Base-by-base conservation (phyloP, 2,888 invertebrate genomes). In the Steinernema hermaphroditum region DNA sequence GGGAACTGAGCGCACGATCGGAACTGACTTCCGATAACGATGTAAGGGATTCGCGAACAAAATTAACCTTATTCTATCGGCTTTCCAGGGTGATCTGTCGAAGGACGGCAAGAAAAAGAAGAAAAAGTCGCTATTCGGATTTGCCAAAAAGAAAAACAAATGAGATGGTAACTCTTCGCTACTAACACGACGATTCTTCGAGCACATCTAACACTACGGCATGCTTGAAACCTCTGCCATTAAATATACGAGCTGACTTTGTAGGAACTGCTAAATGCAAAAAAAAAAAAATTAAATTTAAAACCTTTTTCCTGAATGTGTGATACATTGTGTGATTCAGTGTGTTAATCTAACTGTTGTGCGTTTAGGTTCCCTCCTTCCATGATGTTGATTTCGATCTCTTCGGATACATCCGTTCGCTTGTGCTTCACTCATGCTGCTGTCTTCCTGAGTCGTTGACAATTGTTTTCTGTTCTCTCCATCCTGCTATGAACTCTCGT, bases 101-200 rank as follows among this genome's bases (percentile, higher is more conserved):
- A 69, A 37, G 24, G 69, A 69, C 19, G 43, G 69, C 37, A 69
- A 69, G 69, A 69, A 41, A 24, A 69, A 69, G 29, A 69, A 69
- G 69, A 69, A 69, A 29, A 69, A 24, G 14, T 24, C 24, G 4
- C n/a, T 69, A 16, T 69, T 69, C 44, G 19, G 24, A 12, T 69
- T 69, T 41, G 69, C 32, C 1, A 69, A 69, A 41, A 69, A 69
- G 69, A 69, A 69, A n/a, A 69, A 69, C 29, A 32, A 62, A 50
- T 50, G 12, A 22, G 2, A 50, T 50, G 50, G 50, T 50, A 37
- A 37, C 37, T 37, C 4, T 4, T 37, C 6, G 37, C 12, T 12
- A 37, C 12, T 12, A 4, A 4, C 6, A 12, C 12, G 6, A 8
- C 37, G 12, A 37, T 12, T 37, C 37, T 12, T 37, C 37, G n/a